Conservation (phyloP, 2,113 vertebrate genomes). For the Ictalurus furcatus region DNA sequence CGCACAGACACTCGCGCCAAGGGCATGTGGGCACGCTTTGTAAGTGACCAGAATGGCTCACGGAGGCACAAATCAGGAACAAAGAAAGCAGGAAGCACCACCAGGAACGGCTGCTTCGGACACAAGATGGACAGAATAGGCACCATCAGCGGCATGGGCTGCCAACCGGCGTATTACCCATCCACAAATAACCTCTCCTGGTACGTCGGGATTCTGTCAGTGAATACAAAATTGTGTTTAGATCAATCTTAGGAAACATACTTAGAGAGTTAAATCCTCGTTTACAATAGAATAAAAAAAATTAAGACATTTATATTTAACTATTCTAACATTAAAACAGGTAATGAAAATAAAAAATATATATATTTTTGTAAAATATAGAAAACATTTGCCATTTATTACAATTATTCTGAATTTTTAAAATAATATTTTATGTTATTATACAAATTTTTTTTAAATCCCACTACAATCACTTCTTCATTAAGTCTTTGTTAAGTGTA, state of each 20-base stretch:
- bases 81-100: constrained; percentile 81
- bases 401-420: neutral
- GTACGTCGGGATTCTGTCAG: constrained; percentile 66
- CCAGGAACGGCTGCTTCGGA: constrained; percentile 88
- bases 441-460: neutral
- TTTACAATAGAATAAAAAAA: too few relatives aligned
- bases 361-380: neutral
- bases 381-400: neutral
- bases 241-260: neutral
- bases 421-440: neutral
- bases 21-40: constrained; percentile 80
- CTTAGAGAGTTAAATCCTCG: neutral
- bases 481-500: neutral
- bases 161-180: constrained; percentile 71
- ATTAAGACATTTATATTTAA: neutral
- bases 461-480: neutral
- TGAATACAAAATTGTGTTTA: neutral
- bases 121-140: constrained; percentile 97
- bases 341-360: neutral
- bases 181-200: constrained; percentile 62
- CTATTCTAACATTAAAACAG: neutral
- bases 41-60: constrained; percentile 78
- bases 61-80: constrained; percentile 77
- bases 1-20: constrained; percentile 79
- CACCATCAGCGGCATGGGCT: constrained; percentile 92